Evolutionary conservation across 2,888 invertebrate genomes (phyloP).

Genomic region (Ceraclea dissimilis): DNA sequence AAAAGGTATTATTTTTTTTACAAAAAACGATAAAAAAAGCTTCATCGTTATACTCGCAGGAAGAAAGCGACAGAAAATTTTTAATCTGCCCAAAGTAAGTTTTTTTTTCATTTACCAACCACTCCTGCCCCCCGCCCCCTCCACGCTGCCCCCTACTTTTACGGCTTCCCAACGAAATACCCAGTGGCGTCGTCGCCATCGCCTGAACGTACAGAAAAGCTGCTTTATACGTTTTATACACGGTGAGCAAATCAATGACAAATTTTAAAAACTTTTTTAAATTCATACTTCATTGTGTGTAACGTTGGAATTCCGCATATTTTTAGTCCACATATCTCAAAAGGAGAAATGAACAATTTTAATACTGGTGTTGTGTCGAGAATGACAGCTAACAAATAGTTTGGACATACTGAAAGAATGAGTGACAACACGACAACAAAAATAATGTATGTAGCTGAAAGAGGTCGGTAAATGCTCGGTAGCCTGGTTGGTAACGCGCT

Average conservation of each 20-base stretch:
- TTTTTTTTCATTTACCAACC: background rate
- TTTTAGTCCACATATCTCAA: too few species aligned
- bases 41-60: background rate
- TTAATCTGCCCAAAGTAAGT: constrained; percentile 11
- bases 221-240: background rate
- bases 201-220: background rate
- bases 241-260: background rate
- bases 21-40: background rate
- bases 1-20: background rate
- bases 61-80: constrained; percentile 5
- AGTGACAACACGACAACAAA: too few species aligned
- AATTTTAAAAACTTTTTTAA: background rate
- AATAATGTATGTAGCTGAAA: too few species aligned
- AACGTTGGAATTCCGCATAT: background rate
- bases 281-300: background rate
- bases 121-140: background rate
- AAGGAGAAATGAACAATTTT: too few species aligned
- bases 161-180: background rate
- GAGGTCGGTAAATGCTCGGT: too few species aligned
- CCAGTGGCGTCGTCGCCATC: constrained; percentile 1
- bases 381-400: too few species aligned
- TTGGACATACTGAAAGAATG: too few species aligned
- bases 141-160: background rate
- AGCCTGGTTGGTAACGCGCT: too few species aligned
- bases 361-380: too few species aligned